phyloP scores from a whole-genome alignment of 2,113 vertebrate genomes.

The Salvelinus alpinus region DNA sequence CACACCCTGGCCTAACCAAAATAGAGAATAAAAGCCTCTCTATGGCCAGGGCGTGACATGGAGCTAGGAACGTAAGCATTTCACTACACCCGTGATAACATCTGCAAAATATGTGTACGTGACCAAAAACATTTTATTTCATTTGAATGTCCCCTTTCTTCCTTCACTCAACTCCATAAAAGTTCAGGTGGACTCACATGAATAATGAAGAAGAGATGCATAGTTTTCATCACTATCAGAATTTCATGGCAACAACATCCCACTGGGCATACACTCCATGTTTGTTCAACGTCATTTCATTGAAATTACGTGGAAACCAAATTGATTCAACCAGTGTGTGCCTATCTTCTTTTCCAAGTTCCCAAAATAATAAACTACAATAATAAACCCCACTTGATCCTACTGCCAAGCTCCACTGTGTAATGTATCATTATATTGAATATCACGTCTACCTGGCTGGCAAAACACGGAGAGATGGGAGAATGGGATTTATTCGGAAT shows the following conservation, averaged over 20 bases:
- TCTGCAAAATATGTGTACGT: too few relatives aligned
- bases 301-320: too few relatives aligned
- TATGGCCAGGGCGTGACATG: too few relatives aligned
- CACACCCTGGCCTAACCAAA: too few relatives aligned
- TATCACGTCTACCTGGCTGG: slow-evolving; percentile 1
- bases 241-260: not conserved
- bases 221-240: not conserved
- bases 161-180: not conserved
- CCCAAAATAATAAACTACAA: not conserved
- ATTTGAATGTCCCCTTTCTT: not conserved
- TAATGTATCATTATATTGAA: not conserved
- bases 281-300: too few relatives aligned
- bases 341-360: not conserved
- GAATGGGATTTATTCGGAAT: slow-evolving; percentile 15
- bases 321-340: too few relatives aligned
- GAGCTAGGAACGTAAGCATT: too few relatives aligned
- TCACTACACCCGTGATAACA: too few relatives aligned
- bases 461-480: not conserved
- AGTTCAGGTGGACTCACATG: not conserved
- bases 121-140: too few relatives aligned
- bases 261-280: too few relatives aligned
- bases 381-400: not conserved
- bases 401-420: not conserved
- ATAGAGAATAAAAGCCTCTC: too few relatives aligned
- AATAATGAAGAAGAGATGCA: not conserved